Conservation (phyloP, 2,888 invertebrate species). For the Mellilla xanthometata region DNA sequence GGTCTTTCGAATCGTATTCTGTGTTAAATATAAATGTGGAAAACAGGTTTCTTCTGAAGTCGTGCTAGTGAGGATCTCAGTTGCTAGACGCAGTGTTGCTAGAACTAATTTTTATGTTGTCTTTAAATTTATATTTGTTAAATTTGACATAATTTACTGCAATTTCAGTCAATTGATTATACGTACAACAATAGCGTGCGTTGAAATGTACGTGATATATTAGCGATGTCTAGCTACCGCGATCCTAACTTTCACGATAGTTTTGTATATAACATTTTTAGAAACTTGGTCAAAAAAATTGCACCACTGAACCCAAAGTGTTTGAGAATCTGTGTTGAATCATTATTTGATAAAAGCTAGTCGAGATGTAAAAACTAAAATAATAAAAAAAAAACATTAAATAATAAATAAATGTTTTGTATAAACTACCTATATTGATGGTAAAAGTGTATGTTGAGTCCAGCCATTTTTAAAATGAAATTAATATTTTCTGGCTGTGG, state of each 20-base stretch:
- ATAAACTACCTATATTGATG: constrained; percentile 10
- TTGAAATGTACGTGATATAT: too few relatives aligned
- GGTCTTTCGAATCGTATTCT: too few relatives aligned
- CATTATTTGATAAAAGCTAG: constrained; percentile 20
- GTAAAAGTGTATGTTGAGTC: constrained; percentile 6
- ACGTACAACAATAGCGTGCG: too few relatives aligned
- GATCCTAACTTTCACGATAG: background rate
- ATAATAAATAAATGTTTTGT: constrained; percentile 20
- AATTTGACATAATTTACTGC: too few relatives aligned
- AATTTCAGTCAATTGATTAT: too few relatives aligned
- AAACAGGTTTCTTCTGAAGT: too few relatives aligned
- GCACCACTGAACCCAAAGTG: constrained; percentile 12
- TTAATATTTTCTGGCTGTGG: constrained; percentile 7
- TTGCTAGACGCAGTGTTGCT: too few relatives aligned
- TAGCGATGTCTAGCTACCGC: too few relatives aligned
- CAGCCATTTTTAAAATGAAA: constrained; percentile 3
- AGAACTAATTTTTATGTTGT: too few relatives aligned
- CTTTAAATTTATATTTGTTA: too few relatives aligned
- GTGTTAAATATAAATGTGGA: too few relatives aligned
- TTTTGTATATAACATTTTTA: constrained; percentile 17
- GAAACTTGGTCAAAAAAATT: constrained; percentile 1
- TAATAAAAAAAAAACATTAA: constrained; percentile 29
- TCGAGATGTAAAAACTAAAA: constrained; percentile 26
- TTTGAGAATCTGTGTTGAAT: constrained; percentile 8
- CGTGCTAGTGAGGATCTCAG: too few relatives aligned